These are phyloP conservation scores for Lerista edwardsae DNA, from an alignment of 2,797 vertebrate species.

Conservation along the genomic window DNA sequence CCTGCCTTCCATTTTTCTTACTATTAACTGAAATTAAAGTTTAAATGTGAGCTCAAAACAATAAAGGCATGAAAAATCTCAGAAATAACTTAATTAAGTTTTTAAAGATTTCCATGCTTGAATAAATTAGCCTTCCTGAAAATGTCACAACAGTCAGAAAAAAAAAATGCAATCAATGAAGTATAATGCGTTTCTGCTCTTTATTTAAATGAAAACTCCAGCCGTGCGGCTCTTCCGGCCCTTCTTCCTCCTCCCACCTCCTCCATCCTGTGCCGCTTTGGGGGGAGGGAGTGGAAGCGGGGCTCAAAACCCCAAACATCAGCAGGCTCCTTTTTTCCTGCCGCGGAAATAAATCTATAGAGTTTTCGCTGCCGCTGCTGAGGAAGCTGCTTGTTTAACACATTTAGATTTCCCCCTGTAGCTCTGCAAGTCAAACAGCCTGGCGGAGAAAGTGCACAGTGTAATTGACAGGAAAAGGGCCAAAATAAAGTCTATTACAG, in stretches of 20 bases:
- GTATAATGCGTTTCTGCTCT: slow-evolving; percentile 74
- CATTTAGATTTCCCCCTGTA: slow-evolving; percentile 1
- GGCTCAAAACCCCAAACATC: slow-evolving; percentile 15
- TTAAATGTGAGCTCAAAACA: slow-evolving; percentile 79
- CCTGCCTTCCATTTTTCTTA: slow-evolving; percentile 33
- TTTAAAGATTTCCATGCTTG: slow-evolving; percentile 86
- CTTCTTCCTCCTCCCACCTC: not conserved
- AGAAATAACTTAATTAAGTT: slow-evolving; percentile 87
- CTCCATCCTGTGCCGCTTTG: not conserved
- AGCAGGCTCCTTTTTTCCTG: slow-evolving; percentile 5
- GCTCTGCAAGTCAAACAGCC: slow-evolving; percentile 14
- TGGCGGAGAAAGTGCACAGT: not conserved
- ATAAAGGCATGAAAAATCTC: slow-evolving; percentile 79
- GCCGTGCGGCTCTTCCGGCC: slow-evolving; percentile 32
- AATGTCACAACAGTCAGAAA: slow-evolving; percentile 83
- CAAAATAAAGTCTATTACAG: slow-evolving; percentile 9
- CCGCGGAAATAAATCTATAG: not conserved
- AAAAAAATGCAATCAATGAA: slow-evolving; percentile 79
- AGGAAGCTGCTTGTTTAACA: slow-evolving; percentile 28
- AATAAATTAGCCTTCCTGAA: slow-evolving; percentile 83
- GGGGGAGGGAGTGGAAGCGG: not conserved
- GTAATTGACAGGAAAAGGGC: not conserved
- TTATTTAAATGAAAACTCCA: slow-evolving; percentile 70
- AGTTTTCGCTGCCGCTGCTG: not conserved
- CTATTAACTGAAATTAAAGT: slow-evolving; percentile 77